Base-by-base conservation (phyloP, 2,113 vertebrate genomes). In the Panthera tigris region DNA sequence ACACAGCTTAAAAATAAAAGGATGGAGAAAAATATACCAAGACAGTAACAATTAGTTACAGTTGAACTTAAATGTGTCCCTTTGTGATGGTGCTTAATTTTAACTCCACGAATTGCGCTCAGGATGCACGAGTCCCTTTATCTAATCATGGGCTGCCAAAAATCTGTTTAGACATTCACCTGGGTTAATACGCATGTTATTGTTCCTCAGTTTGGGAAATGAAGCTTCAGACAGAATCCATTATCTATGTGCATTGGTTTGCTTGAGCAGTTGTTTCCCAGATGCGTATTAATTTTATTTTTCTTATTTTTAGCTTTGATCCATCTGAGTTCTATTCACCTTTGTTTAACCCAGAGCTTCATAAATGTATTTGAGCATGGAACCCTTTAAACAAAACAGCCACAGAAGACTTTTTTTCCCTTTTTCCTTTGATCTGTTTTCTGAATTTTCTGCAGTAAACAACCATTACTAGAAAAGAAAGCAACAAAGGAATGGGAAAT, bases 171-270 rank as follows among this genome's bases (percentile, higher is more conserved):
- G 68, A 92, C 84, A 83, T 74, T 91, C 81, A 97, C 91, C 95
- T 95, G 80, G 95, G 94, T 96, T 97, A 95, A 97, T 83, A 91
- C 0, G 2, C 93, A 33, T 85, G 73, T 91, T 96, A 97, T 91
- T 97, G 95, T 89, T 97, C 89, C 93, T 82, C 85, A 78, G 65
- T 97, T 97, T 89, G 50, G 88, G 95, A 97, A 97, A 95, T 94
- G 95, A 98, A 91, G 81, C 81, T 96, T 97, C 21, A 19, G 95
- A 97, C 97, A 96, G 96, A 97, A 97, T 91, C 95, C 69, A 96
- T 97, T 97, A 93, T 63, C 65, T 48, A 1, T 31, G 80, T 73
- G 10, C 93, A 66, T 69, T 89, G 66, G 33, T 95, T 97, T 93
- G 61, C n/a, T 39, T 82, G 76, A 89, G 90, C 69, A 96, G 86